Conservation (phyloP, 2,797 vertebrate species). For the Morus bassanus region DNA sequence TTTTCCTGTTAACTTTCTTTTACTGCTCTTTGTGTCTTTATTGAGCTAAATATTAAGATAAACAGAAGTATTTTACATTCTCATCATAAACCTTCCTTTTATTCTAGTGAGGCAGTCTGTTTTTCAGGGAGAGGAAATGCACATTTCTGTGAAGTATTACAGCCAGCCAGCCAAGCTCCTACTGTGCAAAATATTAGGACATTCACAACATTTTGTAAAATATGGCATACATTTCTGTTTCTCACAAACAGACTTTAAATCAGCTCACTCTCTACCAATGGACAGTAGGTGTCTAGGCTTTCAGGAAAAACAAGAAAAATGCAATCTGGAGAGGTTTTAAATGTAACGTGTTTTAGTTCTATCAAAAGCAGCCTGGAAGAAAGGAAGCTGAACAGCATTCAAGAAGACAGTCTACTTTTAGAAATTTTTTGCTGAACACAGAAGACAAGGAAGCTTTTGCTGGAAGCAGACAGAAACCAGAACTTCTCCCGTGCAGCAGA, state of each 20-base stretch:
- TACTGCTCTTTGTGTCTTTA: background rate
- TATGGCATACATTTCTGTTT: constrained; percentile 16
- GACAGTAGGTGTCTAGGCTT: constrained; percentile 37
- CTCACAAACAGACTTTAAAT: constrained; percentile 22
- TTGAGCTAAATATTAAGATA: background rate
- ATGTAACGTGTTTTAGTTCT: background rate
- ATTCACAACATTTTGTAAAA: constrained; percentile 22
- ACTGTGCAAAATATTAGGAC: constrained; percentile 45
- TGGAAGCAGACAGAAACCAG: background rate
- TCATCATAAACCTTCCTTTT: background rate
- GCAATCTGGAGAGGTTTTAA: constrained; percentile 25
- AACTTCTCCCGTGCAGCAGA: background rate
- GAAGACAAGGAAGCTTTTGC: background rate
- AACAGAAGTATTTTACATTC: background rate
- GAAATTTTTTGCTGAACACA: background rate
- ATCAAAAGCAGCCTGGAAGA: background rate
- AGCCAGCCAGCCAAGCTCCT: background rate
- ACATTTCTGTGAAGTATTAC: background rate
- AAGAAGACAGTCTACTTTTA: background rate
- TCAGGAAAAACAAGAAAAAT: constrained; percentile 23
- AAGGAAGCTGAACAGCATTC: background rate
- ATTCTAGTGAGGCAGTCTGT: background rate
- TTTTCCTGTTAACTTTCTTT: background rate
- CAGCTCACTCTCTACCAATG: background rate
- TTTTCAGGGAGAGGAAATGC: background rate